Base-by-base conservation (phyloP, 2,113 vertebrate species). In the Amia ocellicauda region DNA sequence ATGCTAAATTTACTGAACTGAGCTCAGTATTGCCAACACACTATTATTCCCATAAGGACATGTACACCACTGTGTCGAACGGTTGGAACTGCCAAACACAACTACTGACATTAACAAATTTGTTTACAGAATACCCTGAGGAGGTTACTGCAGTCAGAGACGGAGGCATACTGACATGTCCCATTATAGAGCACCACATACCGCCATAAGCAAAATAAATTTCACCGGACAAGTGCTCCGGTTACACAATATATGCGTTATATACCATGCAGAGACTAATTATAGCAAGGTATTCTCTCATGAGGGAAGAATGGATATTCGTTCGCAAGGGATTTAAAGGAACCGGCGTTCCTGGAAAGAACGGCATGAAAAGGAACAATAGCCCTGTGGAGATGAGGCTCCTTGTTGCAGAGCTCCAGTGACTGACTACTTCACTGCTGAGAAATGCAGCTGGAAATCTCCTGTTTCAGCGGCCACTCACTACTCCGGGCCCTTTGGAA, bases 141-240 rank as follows among this genome's bases (percentile, higher is more conserved):
- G 61, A 62, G 45, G 70, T 65, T 53, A 45, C 28, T 41, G 41
- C 47, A 59, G 69, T 42, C 23, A 28, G 23, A 40, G 63, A 54
- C 61, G 74, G 67, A 70, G 66, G 9, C 50, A 63, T 31, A 36
- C 42, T 61, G 62, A 68, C 14, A 41, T 27, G 51, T 60, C 62
- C 40, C 24, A 17, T 65, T 41, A 66, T 51, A 65, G 64, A 60
- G 49, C 31, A 8, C n/a, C 56, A 56, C 22, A 58, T 63, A 73
- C 71, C 54, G 52, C 27, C 62, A 64, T 67, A 72, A 36, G 31
- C 31, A 36, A 10, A n/a, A n/a, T n/a, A n/a, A n/a, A 36, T 36
- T 7, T 10, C 31, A 36, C 31, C 5, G 40, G n/a, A n/a, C 52
- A 8, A 43, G 58, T 27, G 60, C 70, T 66, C 49, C 64, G 64